Evolutionary conservation across 2,888 invertebrate species (phyloP).

Genomic region (Parnassius smintheus): DNA sequence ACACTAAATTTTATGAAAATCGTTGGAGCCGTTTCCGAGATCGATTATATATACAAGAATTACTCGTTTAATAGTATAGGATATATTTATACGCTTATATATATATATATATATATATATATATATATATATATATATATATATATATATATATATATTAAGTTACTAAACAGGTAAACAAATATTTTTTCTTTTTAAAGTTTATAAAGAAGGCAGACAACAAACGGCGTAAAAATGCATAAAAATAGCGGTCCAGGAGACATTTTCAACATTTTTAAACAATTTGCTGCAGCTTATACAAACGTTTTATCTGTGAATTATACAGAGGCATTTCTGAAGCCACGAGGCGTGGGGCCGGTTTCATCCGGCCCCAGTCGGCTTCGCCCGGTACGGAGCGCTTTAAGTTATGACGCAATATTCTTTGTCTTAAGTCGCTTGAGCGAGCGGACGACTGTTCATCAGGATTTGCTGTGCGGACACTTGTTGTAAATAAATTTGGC

Average conservation of each 20-base stretch:
- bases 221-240: background rate
- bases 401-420: constrained; percentile 34
- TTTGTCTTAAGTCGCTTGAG: constrained; percentile 26
- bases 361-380: constrained; percentile 29
- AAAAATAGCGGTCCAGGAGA: background rate
- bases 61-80: too few relatives aligned
- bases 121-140: too few relatives aligned
- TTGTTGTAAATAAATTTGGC: constrained; percentile 19
- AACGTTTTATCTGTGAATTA: constrained; percentile 24
- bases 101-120: too few relatives aligned
- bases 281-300: constrained; percentile 23
- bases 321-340: constrained; percentile 22
- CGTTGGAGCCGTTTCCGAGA: too few relatives aligned
- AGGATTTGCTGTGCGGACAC: constrained; percentile 22
- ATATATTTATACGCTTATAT: too few relatives aligned
- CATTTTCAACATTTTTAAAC: constrained; percentile 18
- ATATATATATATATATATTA: too few relatives aligned
- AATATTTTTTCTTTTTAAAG: too few relatives aligned
- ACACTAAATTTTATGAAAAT: too few relatives aligned
- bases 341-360: constrained; percentile 30
- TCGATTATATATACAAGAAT: too few relatives aligned
- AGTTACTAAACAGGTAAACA: too few relatives aligned
- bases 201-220: background rate
- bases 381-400: constrained; percentile 7
- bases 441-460: constrained; percentile 10